Evolutionary conservation across 2,113 vertebrate genomes (phyloP).

Genomic region (Limnothrissa miodon): DNA sequence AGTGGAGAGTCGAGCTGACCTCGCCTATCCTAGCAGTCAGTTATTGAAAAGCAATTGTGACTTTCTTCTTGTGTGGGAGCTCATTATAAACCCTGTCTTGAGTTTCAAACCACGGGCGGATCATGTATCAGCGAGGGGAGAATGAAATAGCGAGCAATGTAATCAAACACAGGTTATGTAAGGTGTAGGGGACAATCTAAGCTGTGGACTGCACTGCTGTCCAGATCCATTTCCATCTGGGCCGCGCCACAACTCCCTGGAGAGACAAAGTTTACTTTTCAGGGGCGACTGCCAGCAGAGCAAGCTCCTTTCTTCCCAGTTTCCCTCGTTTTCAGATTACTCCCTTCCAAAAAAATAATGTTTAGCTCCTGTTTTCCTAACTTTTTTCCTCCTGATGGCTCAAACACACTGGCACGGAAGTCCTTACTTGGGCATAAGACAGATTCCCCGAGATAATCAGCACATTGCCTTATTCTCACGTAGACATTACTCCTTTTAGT

Average conservation of each 20-base stretch:
- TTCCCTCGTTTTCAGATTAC: background rate
- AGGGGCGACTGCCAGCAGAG: background rate
- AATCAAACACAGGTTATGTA: conserved; percentile 11
- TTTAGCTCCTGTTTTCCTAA: background rate
- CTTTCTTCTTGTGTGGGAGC: background rate
- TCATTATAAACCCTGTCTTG: background rate
- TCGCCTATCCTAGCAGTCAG: background rate
- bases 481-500: background rate
- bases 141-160: background rate
- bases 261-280: conserved; percentile 13
- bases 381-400: background rate
- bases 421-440: background rate
- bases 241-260: background rate
- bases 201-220: background rate
- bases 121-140: background rate
- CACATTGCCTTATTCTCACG: background rate
- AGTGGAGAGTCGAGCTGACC: background rate
- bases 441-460: conserved; percentile 1
- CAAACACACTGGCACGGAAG: background rate
- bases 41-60: background rate
- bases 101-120: background rate
- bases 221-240: background rate
- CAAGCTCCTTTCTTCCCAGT: background rate
- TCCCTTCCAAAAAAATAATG: background rate
- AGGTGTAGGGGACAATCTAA: background rate